These are phyloP conservation scores for Rhincodon typus DNA, from an alignment of 2,797 vertebrate genomes.

Conservation along the genomic window DNA sequence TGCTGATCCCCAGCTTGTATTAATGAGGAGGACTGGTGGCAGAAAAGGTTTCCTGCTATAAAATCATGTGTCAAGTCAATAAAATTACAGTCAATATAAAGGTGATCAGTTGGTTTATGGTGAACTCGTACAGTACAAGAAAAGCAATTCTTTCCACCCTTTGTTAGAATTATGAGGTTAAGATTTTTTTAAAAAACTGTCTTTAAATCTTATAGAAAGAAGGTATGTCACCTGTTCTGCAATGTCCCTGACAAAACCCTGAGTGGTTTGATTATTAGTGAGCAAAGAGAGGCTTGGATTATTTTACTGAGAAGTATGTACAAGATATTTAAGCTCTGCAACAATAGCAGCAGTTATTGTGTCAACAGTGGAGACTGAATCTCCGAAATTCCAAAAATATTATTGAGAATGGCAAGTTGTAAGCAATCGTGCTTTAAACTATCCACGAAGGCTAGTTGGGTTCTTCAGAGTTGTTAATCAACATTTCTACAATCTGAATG, in stretches of 20 bases:
- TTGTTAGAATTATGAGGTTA: neutral
- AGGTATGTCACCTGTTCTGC: neutral
- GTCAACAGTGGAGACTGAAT: neutral
- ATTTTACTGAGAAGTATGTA: neutral
- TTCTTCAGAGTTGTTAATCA: neutral
- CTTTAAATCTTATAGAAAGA: neutral
- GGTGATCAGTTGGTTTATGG: too few relatives aligned
- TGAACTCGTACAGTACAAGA: too few relatives aligned
- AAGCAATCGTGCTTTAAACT: neutral
- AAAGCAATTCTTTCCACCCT: neutral
- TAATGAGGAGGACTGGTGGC: too few relatives aligned
- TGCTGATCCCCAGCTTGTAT: too few relatives aligned
- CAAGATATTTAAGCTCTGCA: neutral
- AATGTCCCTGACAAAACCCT: neutral
- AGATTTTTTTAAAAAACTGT: neutral
- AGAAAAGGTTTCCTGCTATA: too few relatives aligned
- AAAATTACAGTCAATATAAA: too few relatives aligned
- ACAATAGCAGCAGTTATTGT: neutral
- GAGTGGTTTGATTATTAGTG: too few relatives aligned
- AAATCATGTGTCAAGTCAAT: too few relatives aligned
- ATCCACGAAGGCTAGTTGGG: neutral
- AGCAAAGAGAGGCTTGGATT: neutral
- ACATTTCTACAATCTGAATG: neutral
- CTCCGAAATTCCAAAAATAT: neutral
- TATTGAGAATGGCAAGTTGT: neutral